A percentile compares a stretch with the other conserved stretches of the same genome.
phyloP scores from a whole-genome alignment of 2,113 vertebrate species.

The Galbula dea region DNA sequence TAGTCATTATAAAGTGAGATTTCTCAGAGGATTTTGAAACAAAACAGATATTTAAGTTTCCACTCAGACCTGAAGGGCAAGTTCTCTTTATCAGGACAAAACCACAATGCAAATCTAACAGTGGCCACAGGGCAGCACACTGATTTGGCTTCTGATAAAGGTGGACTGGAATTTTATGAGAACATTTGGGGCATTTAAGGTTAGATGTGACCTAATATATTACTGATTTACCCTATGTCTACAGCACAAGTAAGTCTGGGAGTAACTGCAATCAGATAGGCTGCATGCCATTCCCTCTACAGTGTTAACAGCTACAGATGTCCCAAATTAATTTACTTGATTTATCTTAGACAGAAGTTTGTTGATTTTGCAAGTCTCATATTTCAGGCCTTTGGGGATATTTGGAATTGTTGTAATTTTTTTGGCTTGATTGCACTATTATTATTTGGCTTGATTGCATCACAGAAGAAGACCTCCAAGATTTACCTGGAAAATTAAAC shows the following conservation, averaged over 20 bases:
- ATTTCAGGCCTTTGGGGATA: not conserved
- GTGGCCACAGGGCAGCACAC: not conserved
- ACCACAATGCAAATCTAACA: not conserved
- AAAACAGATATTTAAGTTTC: not conserved
- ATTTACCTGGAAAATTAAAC: not conserved
- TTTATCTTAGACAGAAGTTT: not conserved
- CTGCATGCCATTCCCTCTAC: not conserved
- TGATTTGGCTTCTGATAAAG: not conserved
- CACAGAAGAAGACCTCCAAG: not conserved
- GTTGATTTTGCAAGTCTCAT: not conserved
- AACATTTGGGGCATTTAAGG: not conserved
- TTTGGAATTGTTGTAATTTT: not conserved
- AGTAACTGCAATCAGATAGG: not conserved
- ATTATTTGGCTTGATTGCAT: no score
- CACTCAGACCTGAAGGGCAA: not conserved
- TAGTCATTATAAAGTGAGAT: not conserved
- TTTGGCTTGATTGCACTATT: not conserved
- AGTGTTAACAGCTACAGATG: not conserved
- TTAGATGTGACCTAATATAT: not conserved
- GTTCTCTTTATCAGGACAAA: not conserved
- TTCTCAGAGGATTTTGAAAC: slow-evolving; percentile 1
- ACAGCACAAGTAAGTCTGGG: not conserved
- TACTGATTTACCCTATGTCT: not conserved
- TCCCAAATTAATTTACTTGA: not conserved
- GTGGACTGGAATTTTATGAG: not conserved